These are phyloP conservation scores for Cercocebus atys DNA, from an alignment of 2,113 vertebrate genomes.

Conservation along the genomic window DNA sequence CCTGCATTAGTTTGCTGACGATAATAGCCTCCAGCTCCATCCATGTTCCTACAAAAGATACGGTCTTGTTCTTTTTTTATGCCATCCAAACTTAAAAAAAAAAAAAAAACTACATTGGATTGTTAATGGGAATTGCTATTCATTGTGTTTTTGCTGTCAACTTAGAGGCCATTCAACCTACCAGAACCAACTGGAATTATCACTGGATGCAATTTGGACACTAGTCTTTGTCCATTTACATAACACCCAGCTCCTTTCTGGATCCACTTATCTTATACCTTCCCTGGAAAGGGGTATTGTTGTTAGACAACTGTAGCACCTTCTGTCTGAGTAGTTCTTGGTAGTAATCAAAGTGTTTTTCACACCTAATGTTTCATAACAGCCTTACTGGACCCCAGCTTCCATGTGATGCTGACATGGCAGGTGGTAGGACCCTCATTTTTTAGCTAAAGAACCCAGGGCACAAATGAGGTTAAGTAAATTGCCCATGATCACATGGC, in stretches of 20 bases:
- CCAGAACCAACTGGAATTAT: not conserved
- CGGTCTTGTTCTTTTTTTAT: no score
- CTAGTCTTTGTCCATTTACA: not conserved
- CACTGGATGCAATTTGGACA: not conserved
- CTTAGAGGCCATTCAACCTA: not conserved
- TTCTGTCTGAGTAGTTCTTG: not conserved
- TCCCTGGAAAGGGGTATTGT: not conserved
- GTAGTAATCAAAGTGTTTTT: not conserved
- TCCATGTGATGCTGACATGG: no score
- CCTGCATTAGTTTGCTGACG: no score
- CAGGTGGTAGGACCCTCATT: not conserved
- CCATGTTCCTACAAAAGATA: no score
- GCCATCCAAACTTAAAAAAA: no score
- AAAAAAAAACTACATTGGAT: not conserved
- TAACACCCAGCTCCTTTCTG: not conserved
- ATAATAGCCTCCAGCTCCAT: no score
- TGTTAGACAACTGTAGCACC: not conserved
- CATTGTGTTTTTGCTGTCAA: not conserved
- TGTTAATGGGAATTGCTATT: not conserved
- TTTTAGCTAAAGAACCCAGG: not conserved
- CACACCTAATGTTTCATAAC: not conserved
- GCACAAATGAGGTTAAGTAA: not conserved
- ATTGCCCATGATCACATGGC: not conserved
- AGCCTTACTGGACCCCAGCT: not conserved
- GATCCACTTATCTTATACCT: not conserved